These are phyloP conservation scores for Ailuropoda melanoleuca DNA, from an alignment of 2,113 vertebrate species.

Conservation along the genomic window DNA sequence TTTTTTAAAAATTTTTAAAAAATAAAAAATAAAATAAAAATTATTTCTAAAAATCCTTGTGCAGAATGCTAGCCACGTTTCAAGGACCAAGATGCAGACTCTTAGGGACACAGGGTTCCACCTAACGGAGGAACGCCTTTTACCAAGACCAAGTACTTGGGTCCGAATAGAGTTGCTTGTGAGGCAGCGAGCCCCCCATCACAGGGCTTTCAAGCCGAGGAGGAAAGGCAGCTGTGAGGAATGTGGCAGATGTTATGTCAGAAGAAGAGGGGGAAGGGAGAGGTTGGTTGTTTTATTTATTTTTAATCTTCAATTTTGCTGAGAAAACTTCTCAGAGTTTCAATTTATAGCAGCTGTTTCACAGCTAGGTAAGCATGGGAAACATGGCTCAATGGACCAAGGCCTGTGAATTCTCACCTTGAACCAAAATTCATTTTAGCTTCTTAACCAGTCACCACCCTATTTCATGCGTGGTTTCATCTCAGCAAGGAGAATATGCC, in stretches of 20 bases:
- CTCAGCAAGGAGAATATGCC: not conserved
- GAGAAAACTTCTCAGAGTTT: slow-evolving; percentile 47
- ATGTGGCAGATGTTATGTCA: not conserved
- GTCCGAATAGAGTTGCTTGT: not conserved
- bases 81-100: not conserved
- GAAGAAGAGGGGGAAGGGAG: not conserved
- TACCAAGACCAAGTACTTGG: not conserved
- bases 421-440: not conserved
- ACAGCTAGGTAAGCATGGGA: slow-evolving; percentile 41
- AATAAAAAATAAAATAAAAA: no score
- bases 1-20: no score
- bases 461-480: not conserved
- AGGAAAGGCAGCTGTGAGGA: not conserved
- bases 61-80: not conserved
- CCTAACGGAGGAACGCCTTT: no score
- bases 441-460: not conserved
- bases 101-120: not conserved
- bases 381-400: slow-evolving; percentile 57
- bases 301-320: not conserved
- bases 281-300: not conserved
- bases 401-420: slow-evolving; percentile 46
- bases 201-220: not conserved
- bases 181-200: rapidly evolving
- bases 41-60: not conserved
- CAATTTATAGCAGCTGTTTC: slow-evolving; percentile 39